Base-by-base conservation (phyloP, 2,888 invertebrate genomes). In the Pandemis corylana region DNA sequence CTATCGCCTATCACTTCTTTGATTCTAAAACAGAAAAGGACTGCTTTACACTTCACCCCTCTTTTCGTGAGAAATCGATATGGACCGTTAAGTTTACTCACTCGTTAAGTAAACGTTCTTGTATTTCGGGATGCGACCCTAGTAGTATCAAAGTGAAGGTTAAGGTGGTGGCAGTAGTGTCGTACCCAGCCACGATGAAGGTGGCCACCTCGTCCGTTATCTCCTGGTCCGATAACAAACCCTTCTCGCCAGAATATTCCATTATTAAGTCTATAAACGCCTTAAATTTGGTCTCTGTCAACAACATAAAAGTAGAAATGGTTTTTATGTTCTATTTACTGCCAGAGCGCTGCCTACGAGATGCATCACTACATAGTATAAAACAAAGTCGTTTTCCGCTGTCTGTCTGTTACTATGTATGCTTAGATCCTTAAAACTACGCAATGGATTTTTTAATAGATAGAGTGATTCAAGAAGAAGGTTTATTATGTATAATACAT, bases 201-300 rank as follows among this genome's bases (percentile, higher is more conserved):
- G 70, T 70, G 53, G 66, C 66, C 46, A 70, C 28, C 7, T 74
- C 74, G 7, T 70, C 66, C 5, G 42, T 15, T 5, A 75, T 63
- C 36, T 75, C 67, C 12, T 71, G 42, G 15, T 75, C 75, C 0
- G 75, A 66, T 7, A 75, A 59, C 12, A 44, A 15, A 5, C 70
- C 63, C 2, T 75, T 7, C 20, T 51, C 67, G 5, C 62, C 66
- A 10, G 56, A 65, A 28, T 51, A 7, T n/a, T 71, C 63, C 53
- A 75, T 5, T 44, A 75, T 41, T 5, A 75, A 36, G 44, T 75
- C 75, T 10, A 75, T 41, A 42, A 70, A 70, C 5, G 70, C 56
- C 15, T 70, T 75, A 51, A 49, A 70, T 46, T 64, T 64, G 7
- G 15, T n/a, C n/a, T 53, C 69, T 69, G 42, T 36, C 28, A 44